phyloP scores from a whole-genome alignment of 2,888 invertebrate species.

The Ischnura elegans region DNA sequence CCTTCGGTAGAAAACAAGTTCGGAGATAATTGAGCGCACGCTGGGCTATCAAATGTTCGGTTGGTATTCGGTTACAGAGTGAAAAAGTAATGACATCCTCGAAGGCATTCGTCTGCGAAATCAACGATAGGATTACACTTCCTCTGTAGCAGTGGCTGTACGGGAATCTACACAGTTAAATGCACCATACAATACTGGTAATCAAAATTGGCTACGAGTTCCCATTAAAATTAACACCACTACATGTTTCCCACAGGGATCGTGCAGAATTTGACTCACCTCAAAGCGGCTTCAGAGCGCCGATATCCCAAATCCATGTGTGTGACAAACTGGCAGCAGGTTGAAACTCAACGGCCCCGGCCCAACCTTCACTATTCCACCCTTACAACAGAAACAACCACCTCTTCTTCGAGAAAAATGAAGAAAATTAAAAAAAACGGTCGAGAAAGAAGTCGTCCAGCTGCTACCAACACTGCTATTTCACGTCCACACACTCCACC shows the following conservation, averaged over 20 bases:
- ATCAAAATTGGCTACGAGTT: too few relatives aligned
- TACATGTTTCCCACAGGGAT: not conserved
- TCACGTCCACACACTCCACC: not conserved
- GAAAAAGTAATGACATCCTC: too few relatives aligned
- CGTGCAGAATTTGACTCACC: conserved; percentile 4
- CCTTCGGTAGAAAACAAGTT: too few relatives aligned
- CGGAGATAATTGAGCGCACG: too few relatives aligned
- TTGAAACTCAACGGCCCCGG: not conserved
- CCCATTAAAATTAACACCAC: too few relatives aligned
- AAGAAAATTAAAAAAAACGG: not conserved
- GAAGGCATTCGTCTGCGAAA: too few relatives aligned
- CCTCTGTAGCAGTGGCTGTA: too few relatives aligned
- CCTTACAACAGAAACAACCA: not conserved
- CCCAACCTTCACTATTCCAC: not conserved
- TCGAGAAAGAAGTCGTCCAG: not conserved
- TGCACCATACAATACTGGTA: not conserved
- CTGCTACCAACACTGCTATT: too few relatives aligned
- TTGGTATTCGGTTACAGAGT: too few relatives aligned
- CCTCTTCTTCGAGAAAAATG: not conserved
- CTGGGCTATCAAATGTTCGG: too few relatives aligned
- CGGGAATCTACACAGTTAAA: too few relatives aligned
- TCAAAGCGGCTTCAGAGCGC: conserved; percentile 58
- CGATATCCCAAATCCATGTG: conserved; percentile 67
- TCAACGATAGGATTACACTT: too few relatives aligned
- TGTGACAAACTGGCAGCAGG: not conserved